Evolutionary conservation across 2,888 invertebrate genomes (phyloP).

Genomic region (Sclerodermus sp.): DNA sequence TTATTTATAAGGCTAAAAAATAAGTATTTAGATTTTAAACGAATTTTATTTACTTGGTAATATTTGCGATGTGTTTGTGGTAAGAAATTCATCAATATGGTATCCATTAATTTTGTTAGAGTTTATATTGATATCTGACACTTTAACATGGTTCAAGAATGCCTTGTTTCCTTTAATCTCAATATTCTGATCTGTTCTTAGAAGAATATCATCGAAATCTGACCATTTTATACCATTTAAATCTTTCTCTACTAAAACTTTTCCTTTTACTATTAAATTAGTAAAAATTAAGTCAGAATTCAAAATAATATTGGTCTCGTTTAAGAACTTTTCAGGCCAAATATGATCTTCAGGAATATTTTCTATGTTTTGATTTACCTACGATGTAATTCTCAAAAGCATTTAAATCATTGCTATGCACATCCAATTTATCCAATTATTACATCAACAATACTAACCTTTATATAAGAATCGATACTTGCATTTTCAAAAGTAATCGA

Average conservation of each 20-base stretch:
- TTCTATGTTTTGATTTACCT: too few species aligned
- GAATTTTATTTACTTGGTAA: constrained; percentile 44
- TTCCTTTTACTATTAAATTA: constrained; percentile 60
- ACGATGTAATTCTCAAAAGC: too few species aligned
- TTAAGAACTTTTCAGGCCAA: constrained; percentile 60
- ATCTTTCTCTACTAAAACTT: constrained; percentile 56
- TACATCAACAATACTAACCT: neutral
- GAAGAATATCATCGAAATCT: constrained; percentile 59
- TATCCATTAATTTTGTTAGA: constrained; percentile 55
- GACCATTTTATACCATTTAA: constrained; percentile 55
- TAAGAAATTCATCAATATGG: constrained; percentile 57
- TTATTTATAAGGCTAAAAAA: too few species aligned
- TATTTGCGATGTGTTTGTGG: constrained; percentile 59
- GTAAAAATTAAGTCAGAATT: constrained; percentile 57
- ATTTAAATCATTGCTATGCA: too few species aligned
- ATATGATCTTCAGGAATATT: too few species aligned
- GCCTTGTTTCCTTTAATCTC: constrained; percentile 58
- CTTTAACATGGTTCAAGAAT: constrained; percentile 54
- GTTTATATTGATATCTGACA: constrained; percentile 23
- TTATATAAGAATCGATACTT: constrained; percentile 60
- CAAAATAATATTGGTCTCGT: constrained; percentile 51
- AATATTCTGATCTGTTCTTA: constrained; percentile 49
- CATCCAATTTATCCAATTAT: too few species aligned
- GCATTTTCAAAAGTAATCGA: constrained; percentile 61
- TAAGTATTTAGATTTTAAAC: neutral